phyloP scores from a whole-genome alignment of 2,113 vertebrate species.

The Cinclus mexicanus region DNA sequence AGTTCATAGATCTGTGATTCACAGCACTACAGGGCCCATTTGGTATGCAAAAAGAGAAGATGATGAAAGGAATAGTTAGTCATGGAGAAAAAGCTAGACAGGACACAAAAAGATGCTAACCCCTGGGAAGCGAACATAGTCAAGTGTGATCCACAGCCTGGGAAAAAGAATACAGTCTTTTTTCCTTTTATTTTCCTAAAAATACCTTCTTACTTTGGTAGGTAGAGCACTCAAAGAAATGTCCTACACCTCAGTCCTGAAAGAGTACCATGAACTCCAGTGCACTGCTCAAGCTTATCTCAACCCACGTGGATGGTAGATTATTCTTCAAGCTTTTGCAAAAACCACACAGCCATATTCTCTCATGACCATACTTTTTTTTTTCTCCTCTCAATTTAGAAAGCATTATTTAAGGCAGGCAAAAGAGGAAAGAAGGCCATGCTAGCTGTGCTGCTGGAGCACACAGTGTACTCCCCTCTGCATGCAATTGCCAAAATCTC shows the following conservation, averaged over 20 bases:
- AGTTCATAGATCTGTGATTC: slow-evolving; percentile 56
- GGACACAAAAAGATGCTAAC: background rate
- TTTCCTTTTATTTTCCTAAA: background rate
- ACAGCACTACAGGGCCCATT: slow-evolving; percentile 26
- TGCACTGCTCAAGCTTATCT: background rate
- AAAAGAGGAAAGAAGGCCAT: background rate
- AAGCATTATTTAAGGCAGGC: background rate
- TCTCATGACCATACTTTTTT: background rate
- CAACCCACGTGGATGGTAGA: background rate
- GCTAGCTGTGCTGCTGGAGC: background rate
- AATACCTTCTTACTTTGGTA: background rate
- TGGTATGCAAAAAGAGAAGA: slow-evolving; percentile 43
- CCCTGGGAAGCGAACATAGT: background rate
- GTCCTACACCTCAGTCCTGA: background rate
- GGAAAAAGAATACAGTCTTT: background rate
- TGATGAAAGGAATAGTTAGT: slow-evolving; percentile 55
- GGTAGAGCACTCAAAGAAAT: background rate
- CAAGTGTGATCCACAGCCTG: background rate
- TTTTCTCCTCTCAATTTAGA: background rate
- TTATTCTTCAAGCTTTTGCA: background rate
- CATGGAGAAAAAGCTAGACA: slow-evolving; percentile 42
- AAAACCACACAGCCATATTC: background rate
- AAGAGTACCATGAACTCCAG: background rate
- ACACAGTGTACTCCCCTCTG: background rate
- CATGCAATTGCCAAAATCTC: background rate